A percentile compares a stretch with the other conserved stretches of the same genome.
Conservation (phyloP, 2,797 vertebrate genomes). For the Alca torda region DNA sequence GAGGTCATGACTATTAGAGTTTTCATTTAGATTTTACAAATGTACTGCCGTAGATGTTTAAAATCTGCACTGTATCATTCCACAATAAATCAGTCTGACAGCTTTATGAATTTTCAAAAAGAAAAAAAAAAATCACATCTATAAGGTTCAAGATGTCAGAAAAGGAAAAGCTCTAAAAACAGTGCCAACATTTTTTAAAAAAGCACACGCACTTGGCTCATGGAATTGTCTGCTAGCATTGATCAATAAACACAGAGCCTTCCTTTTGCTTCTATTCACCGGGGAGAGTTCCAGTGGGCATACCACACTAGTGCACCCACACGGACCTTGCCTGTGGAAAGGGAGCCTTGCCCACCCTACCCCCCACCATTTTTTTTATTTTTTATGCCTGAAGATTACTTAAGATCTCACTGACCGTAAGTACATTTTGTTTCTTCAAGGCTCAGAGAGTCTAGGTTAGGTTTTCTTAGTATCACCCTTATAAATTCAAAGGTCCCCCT, state of each 20-base stretch:
- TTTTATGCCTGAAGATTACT: neutral
- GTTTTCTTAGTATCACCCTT: constrained; percentile 63
- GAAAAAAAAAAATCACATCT: neutral
- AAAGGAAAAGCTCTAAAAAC: constrained; percentile 67
- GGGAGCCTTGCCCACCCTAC: neutral
- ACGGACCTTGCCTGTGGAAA: neutral
- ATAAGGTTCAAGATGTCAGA: neutral
- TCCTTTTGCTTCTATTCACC: constrained; percentile 74
- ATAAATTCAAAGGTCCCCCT: constrained; percentile 81
- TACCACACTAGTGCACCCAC: neutral
- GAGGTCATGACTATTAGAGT: neutral
- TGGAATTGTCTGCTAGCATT: constrained; percentile 74
- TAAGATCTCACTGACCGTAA: constrained; percentile 2
- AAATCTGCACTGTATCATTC: neutral
- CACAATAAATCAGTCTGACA: neutral
- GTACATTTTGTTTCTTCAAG: constrained; percentile 22
- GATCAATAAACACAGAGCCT: constrained; percentile 74
- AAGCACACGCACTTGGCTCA: constrained; percentile 71
- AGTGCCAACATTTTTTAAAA: constrained; percentile 65
- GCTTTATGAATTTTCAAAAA: neutral
- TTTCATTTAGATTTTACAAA: constrained; percentile 16
- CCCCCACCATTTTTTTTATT: neutral
- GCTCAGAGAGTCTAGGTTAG: constrained; percentile 31
- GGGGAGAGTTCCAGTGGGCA: neutral
- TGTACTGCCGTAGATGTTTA: neutral